Percentiles rank a stretch among this genome's conserved stretches.
phyloP scores from a whole-genome alignment of 2,888 invertebrate species.

The Smittia sp. region DNA sequence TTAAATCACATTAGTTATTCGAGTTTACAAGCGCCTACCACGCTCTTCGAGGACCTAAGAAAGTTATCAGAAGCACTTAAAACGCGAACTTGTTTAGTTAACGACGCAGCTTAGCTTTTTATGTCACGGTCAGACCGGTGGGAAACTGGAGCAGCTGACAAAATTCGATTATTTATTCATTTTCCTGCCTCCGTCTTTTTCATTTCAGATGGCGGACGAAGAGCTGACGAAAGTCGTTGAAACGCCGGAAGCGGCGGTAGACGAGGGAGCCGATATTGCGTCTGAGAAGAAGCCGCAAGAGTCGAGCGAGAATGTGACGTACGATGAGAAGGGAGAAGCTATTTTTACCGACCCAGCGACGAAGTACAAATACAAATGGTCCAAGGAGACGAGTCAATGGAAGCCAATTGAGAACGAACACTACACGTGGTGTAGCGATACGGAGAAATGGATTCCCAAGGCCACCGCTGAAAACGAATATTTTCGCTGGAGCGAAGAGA shows the following conservation, averaged over 20 bases:
- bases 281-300: conserved; percentile 15
- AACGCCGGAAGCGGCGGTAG: background rate
- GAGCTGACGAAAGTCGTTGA: background rate
- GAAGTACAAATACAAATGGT: conserved; percentile 58
- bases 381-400: conserved; percentile 56
- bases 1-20: background rate
- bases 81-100: background rate
- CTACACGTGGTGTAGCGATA: conserved; percentile 50
- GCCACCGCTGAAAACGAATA: conserved; percentile 54
- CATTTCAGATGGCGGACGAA: conserved; percentile 26
- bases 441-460: conserved; percentile 57
- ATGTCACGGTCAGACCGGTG: background rate
- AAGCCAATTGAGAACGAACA: conserved; percentile 52
- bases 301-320: conserved; percentile 63
- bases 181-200: background rate
- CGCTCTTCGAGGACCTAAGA: background rate
- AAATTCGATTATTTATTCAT: conserved; percentile 5
- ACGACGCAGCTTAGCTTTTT: background rate
- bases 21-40: background rate
- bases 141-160: background rate
- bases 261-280: background rate
- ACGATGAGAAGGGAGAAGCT: conserved; percentile 64
- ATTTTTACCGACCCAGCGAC: conserved; percentile 72
- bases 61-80: background rate
- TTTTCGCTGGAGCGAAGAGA: conserved; percentile 61